Evolutionary conservation across 2,888 invertebrate species (phyloP), one percentile per base, ranked within the genome.

Genomic region (Coremacera marginata): DNA sequence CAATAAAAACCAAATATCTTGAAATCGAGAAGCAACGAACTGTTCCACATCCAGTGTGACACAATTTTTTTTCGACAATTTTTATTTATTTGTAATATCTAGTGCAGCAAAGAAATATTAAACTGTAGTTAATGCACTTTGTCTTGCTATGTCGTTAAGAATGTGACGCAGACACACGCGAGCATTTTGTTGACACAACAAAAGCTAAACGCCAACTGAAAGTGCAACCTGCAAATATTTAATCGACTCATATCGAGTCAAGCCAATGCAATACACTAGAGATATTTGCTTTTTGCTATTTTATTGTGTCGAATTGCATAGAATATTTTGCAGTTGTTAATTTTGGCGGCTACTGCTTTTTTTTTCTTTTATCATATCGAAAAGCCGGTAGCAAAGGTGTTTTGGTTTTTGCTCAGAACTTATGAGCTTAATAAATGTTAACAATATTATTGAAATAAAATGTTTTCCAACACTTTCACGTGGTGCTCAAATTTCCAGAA

Each of bases 181-280:
- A 34, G 60, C 63, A 63, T 70, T 76, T 76, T 70, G 52, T 74
- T 76, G 74, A 68, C 44, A 37, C 76, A 73, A 25, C 78, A 73
- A 76, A 76, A 62, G 78, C 76, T 34, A 63, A 70, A 27, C 68
- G 76, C 37, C 76, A 72, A 78, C 78, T 78, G 49, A 76, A 76
- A 72, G 52, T 67, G 70, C 70, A 70, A 70, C 60, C 14, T 67
- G 70, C 77, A 77, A 22, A 52, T 3, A 9, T 19, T 31, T 5
- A 31, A 63, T 22, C 34, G 55, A 63, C 31, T 31, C n/a, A 31
- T 31, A n/a, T 14, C 34, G n/a, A 63, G 7, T 60, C 51, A 22
- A 11, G 22, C 51, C 14, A 68, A 49, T 22, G 71, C 60, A 71
- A 60, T 44, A 60, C 60, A 3, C 19, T 37, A 16, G 51, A 14